Base-by-base conservation (phyloP, 2,888 invertebrate species). In the Timandra comae region DNA sequence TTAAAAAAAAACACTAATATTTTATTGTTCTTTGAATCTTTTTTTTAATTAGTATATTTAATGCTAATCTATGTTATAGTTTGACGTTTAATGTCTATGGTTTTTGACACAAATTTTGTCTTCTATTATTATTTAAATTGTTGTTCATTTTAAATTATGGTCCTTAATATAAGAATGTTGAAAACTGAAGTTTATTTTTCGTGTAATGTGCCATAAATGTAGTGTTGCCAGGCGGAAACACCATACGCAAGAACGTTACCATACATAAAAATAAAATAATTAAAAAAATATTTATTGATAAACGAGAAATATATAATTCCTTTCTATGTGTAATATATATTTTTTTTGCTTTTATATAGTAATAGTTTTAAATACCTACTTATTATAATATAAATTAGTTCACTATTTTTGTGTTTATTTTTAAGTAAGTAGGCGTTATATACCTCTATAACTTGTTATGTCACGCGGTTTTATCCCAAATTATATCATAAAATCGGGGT, bases 111-210 rank as follows among this genome's bases (percentile, higher is more conserved):
- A 23, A 5, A 9, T 23, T 23, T 23, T 23, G 23, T 23, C 9
- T 23, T 8, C n/a, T 52, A 46, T 50, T 56, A 58, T 57, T 61
- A 52, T 47, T 55, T 51, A 48, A 56, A 58, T 49, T 57, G n/a
- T n/a, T n/a, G n/a, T n/a, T n/a, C n/a, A n/a, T 49, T 61, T 52
- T 49, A 45, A 39, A 49, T 61, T 64, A 72, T 78, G 81, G 78
- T 82, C 81, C 80, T 79, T 81, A 79, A 77, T 81, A 75, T 81
- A 80, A 79, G 71, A 76, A 72, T 70, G 73, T 63, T 56, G 57
- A 51, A 43, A 55, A 71, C 56, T 65, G 66, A 58, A 61, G 62
- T 39, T 39, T 29, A 31, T 35, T 38, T 43, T 63, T 70, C 67
- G 61, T 73, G 63, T 68, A 64, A 75, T 78, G 84, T 85, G 84